These are phyloP conservation scores for Brenthis daphne DNA, from an alignment of 2,888 invertebrate genomes.

Conservation along the genomic window DNA sequence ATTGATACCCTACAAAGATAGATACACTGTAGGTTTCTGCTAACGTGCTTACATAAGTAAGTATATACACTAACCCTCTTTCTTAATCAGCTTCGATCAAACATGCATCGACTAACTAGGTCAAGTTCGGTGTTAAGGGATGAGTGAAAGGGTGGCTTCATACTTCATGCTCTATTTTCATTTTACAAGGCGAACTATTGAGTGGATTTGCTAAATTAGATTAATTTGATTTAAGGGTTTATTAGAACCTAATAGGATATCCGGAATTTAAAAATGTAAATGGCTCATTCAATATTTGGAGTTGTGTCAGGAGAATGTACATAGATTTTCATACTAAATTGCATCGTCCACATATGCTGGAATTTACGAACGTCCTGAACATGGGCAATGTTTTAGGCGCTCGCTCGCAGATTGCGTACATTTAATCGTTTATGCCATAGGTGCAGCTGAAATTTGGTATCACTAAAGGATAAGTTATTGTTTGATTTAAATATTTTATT, in stretches of 20 bases:
- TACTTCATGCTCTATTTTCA: constrained; percentile 30
- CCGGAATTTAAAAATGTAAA: neutral
- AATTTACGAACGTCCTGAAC: constrained; percentile 1
- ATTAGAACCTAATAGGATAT: constrained; percentile 7
- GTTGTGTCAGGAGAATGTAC: neutral
- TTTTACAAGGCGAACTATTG: constrained; percentile 27
- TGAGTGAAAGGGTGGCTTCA: constrained; percentile 35
- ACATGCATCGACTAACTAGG: constrained; percentile 42
- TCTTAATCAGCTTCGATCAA: constrained; percentile 47
- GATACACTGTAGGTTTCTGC: constrained; percentile 27
- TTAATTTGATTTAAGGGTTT: constrained; percentile 17
- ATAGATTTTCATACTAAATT: neutral
- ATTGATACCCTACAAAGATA: constrained; percentile 32
- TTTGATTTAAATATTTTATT: neutral
- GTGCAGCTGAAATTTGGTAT: neutral
- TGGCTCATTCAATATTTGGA: neutral
- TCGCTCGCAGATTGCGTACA: constrained; percentile 1
- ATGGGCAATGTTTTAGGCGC: neutral
- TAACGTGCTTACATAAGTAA: constrained; percentile 40
- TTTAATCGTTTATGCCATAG: constrained; percentile 1
- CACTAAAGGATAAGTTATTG: neutral
- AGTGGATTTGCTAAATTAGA: constrained; percentile 21
- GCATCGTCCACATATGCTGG: neutral
- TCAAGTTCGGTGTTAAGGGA: constrained; percentile 43
- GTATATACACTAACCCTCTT: constrained; percentile 37